Evolutionary conservation across 1,140 invertebrate species (phyloP).

Genomic region (Spodoptera litura): DNA sequence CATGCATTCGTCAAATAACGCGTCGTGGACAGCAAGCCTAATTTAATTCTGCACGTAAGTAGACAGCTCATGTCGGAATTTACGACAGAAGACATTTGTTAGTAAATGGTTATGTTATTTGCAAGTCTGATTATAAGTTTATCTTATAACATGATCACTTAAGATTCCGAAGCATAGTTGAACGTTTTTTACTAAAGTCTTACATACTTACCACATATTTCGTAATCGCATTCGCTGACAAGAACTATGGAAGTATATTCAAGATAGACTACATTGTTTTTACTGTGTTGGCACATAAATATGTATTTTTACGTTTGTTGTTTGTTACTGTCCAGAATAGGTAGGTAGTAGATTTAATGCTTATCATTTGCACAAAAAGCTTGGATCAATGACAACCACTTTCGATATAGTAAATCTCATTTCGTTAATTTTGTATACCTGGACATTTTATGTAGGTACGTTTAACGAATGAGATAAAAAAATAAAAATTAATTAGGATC

Average conservation of each 20-base stretch:
- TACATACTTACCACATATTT: conserved; percentile 33
- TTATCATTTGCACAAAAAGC: conserved; percentile 2
- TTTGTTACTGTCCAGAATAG: not conserved
- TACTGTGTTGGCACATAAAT: not conserved
- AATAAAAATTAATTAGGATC: no score
- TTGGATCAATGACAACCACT: not conserved
- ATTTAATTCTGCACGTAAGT: not conserved
- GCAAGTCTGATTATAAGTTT: conserved; percentile 38
- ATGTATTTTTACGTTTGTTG: conserved; percentile 28
- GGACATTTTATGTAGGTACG: no score
- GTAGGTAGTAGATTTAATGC: conserved; percentile 16
- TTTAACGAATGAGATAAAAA: no score
- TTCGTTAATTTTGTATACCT: not conserved
- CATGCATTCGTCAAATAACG: no score
- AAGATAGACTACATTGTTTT: conserved; percentile 35
- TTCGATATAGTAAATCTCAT: not conserved
- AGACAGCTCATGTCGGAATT: conserved; percentile 10
- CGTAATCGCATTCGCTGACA: not conserved
- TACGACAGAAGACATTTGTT: conserved; percentile 35
- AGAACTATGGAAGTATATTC: conserved; percentile 6
- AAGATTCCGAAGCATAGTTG: conserved; percentile 18
- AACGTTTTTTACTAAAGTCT: not conserved
- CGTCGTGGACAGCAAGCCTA: not conserved
- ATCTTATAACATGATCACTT: conserved; percentile 25
- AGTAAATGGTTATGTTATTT: conserved; percentile 25